Evolutionary conservation across 2,888 invertebrate genomes (phyloP).

Genomic region (Teleogryllus oceanicus): DNA sequence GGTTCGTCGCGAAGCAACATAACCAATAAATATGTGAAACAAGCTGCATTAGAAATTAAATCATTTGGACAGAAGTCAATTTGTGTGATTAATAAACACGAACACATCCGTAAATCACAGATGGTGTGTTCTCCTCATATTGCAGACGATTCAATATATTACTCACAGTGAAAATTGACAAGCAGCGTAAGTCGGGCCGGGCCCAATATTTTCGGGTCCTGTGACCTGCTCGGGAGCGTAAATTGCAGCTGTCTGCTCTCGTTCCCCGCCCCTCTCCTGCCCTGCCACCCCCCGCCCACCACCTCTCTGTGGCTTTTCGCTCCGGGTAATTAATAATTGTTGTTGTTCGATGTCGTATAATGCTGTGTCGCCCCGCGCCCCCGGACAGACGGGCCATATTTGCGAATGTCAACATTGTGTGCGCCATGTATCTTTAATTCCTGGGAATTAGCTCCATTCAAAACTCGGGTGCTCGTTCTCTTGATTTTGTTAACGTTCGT

Average conservation of each 20-base stretch:
- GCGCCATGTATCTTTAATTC: constrained; percentile 9
- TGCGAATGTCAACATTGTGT: constrained; percentile 2
- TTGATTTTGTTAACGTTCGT: constrained; percentile 6
- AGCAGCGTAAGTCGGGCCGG: neutral
- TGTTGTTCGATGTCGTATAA: constrained; percentile 3
- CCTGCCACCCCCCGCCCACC: neutral
- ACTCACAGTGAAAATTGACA: neutral
- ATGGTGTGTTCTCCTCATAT: constrained; percentile 3
- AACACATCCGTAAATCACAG: constrained; percentile 18
- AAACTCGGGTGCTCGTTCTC: neutral
- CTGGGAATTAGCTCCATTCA: neutral
- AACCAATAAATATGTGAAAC: constrained; percentile 18
- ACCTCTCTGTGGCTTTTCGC: neutral
- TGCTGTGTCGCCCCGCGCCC: neutral
- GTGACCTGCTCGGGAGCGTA: too few relatives aligned
- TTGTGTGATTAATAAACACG: constrained; percentile 9
- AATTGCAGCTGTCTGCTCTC: too few relatives aligned
- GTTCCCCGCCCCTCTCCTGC: neutral
- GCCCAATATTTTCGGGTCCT: too few relatives aligned
- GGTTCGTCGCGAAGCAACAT: neutral
- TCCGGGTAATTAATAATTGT: constrained; percentile 6
- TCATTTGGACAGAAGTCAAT: constrained; percentile 9
- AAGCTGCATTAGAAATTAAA: constrained; percentile 11
- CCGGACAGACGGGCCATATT: neutral
- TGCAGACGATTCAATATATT: constrained; percentile 6